Evolutionary conservation across 2,113 vertebrate genomes (phyloP).

Genomic region (Uria lomvia): DNA sequence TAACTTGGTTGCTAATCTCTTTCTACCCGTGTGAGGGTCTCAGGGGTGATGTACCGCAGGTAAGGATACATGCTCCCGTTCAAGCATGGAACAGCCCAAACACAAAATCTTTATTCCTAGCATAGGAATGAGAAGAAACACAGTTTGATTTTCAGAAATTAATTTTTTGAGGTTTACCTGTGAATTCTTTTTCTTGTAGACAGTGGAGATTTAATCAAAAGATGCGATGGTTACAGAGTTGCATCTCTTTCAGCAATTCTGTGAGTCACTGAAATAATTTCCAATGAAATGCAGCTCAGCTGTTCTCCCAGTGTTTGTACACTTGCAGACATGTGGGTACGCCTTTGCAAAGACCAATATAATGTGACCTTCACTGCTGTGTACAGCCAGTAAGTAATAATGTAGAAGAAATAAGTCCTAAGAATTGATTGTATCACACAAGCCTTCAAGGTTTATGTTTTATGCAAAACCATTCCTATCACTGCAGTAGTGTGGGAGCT

Average conservation of each 20-base stretch:
- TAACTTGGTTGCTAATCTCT: neutral
- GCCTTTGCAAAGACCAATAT: neutral
- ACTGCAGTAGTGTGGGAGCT: neutral
- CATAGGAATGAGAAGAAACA: neutral
- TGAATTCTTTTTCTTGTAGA: neutral
- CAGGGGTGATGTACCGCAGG: fast-evolving
- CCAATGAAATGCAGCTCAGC: neutral
- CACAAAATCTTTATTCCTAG: neutral
- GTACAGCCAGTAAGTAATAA: neutral
- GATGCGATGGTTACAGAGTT: neutral
- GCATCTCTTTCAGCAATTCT: neutral
- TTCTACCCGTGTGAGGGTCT: neutral
- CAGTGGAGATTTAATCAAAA: neutral
- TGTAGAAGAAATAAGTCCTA: neutral
- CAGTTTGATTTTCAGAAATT: neutral
- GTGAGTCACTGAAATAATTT: neutral
- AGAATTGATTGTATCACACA: neutral
- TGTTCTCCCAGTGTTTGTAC: neutral
- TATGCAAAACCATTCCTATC: neutral
- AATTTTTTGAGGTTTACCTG: neutral
- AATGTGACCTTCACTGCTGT: neutral
- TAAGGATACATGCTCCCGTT: neutral
- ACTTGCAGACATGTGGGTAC: neutral
- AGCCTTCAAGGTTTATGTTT: neutral
- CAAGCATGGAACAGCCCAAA: neutral